phyloP scores from a whole-genome alignment of 2,797 vertebrate genomes.

The Pseudochirops cupreus region DNA sequence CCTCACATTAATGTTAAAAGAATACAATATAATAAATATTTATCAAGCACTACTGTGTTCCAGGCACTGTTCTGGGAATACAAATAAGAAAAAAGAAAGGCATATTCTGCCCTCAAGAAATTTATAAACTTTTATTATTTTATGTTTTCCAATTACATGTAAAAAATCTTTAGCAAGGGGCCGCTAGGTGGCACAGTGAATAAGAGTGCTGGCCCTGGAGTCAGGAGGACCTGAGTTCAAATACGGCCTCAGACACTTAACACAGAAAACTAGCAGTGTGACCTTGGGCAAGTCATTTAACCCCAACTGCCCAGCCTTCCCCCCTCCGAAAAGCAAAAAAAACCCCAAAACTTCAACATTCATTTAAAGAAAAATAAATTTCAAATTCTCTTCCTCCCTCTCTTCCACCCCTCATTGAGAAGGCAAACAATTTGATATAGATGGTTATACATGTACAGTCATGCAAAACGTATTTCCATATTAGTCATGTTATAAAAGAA shows the following conservation, averaged over 20 bases:
- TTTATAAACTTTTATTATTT: neutral
- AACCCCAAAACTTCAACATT: neutral
- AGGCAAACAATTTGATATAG: neutral
- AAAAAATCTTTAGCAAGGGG: neutral
- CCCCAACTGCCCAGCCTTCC: no score
- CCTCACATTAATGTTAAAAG: neutral
- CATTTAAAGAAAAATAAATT: neutral
- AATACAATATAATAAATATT: neutral
- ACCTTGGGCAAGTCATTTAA: no score
- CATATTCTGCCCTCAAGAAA: neutral
- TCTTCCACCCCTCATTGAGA: neutral
- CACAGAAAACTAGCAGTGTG: no score
- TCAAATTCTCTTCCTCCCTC: neutral
- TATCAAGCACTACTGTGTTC: neutral
- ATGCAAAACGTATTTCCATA: neutral
- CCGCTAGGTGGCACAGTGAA: no score
- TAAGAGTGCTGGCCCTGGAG: no score
- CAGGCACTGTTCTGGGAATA: neutral
- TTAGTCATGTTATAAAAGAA: neutral
- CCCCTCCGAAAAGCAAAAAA: no score
- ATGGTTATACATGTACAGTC: neutral
- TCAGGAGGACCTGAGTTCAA: no score
- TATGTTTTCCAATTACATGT: neutral
- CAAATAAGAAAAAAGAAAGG: neutral
- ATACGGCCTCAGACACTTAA: no score